These are phyloP conservation scores for Cinclus cinclus DNA, from an alignment of 2,113 vertebrate genomes.

Conservation along the genomic window DNA sequence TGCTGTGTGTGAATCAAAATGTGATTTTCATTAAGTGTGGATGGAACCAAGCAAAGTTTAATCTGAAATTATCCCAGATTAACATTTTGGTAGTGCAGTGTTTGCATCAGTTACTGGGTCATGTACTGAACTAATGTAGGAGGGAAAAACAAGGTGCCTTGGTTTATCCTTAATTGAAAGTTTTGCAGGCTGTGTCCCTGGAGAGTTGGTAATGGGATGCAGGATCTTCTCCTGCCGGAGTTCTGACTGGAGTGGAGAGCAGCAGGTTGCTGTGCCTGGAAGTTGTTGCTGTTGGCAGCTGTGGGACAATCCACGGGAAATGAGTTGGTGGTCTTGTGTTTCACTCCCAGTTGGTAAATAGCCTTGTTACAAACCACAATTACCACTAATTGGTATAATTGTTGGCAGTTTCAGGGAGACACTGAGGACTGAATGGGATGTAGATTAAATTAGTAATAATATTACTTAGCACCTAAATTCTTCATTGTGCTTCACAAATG, in stretches of 20 bases:
- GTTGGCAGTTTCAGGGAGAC: conserved; percentile 51
- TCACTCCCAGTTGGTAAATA: conserved; percentile 25
- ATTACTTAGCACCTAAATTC: conserved; percentile 41
- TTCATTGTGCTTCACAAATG: conserved; percentile 23
- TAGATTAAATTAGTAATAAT: conserved; percentile 62
- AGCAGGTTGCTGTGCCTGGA: conserved; percentile 1
- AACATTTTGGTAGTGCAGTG: neutral
- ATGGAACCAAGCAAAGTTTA: neutral
- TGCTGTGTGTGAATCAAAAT: neutral
- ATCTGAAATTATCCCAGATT: neutral
- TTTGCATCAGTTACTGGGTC: neutral
- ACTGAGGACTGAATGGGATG: conserved; percentile 11
- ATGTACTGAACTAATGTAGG: neutral
- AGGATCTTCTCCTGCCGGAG: neutral
- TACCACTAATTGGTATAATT: conserved; percentile 48
- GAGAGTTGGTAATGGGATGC: neutral
- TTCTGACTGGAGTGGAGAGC: neutral
- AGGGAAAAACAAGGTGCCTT: neutral
- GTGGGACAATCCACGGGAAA: neutral
- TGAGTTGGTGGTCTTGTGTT: conserved; percentile 33
- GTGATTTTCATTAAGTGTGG: neutral
- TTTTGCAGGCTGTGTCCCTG: neutral
- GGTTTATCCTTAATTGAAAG: conserved; percentile 32
- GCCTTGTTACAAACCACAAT: conserved; percentile 39
- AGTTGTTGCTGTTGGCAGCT: conserved; percentile 37